Evolutionary conservation across 92 coral and sea anemone genomes (phyloP).

Genomic region (Siderastrea radians): DNA sequence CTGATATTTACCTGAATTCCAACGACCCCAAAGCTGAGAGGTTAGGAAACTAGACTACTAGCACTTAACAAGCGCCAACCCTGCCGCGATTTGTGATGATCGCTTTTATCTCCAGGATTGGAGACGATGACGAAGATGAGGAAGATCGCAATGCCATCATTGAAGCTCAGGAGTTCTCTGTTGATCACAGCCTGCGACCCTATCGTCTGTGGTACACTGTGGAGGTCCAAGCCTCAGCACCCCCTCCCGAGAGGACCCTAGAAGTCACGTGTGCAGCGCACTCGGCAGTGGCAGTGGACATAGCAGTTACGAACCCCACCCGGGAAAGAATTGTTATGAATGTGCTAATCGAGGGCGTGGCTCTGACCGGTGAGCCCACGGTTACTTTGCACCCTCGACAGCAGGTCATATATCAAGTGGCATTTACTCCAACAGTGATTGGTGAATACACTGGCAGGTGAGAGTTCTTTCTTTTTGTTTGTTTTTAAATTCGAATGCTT

Average conservation of each 20-base stretch:
- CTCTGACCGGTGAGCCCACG: constrained; percentile 86
- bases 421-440: constrained; percentile 87
- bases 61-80: too few species aligned
- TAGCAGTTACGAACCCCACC: constrained; percentile 94
- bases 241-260: constrained; percentile 88
- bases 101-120: constrained; percentile 46
- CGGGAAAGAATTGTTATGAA: constrained; percentile 85
- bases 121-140: constrained; percentile 81
- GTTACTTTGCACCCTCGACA: constrained; percentile 86
- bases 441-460: constrained; percentile 96
- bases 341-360: constrained; percentile 88
- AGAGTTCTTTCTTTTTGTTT: not conserved
- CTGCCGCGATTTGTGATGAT: not conserved
- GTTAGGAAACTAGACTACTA: too few species aligned
- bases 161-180: constrained; percentile 53
- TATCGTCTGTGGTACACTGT: constrained; percentile 93
- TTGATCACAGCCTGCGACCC: constrained; percentile 69
- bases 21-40: too few species aligned
- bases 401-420: constrained; percentile 84
- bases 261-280: constrained; percentile 95
- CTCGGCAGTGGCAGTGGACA: constrained; percentile 90
- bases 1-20: too few species aligned
- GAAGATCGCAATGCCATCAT: constrained; percentile 43
- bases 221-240: constrained; percentile 88
- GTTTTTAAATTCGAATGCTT: too few species aligned